Base-by-base conservation (phyloP, 1,140 invertebrate genomes). In the Piezodorus guildinii region DNA sequence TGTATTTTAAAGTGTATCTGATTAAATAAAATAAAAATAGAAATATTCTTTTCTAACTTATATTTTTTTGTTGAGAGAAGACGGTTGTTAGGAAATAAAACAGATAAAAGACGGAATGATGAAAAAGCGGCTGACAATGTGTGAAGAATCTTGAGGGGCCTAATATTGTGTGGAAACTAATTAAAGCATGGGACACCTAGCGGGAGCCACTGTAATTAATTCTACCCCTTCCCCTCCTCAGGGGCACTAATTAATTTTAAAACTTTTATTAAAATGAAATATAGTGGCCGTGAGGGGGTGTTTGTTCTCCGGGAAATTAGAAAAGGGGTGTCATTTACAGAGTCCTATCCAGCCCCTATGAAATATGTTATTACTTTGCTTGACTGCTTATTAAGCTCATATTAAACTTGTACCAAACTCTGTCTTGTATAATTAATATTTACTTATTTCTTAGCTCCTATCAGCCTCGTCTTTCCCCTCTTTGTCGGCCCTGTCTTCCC, bases 251-350 rank as follows among this genome's bases (percentile, higher is more conserved):
- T 66, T 66, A 66, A 66, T 66, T 64, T 66, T 66, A 66, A 66
- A 66, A 66, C 65, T 66, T 66, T 66, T 66, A 66, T 66, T 66
- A 66, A 66, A 66, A 66, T 66, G 65, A 66, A 66, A 66, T 66
- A 66, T 66, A 66, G 65, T 66, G 25, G 27, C 30, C 44, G 60
- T 44, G 43, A 25, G 65, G 19, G 23, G 62, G 52, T 66, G 65
- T 63, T 63, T 66, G 65, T 66, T 66, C 45, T 59, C 15, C 4
- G 52, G 59, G 62, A 66, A 66, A 66, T 66, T 66, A 66, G 46
- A 66, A 66, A 66, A 62, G 23, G 52, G 65, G 65, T 66, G 65
- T 66, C 65, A 66, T 66, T 66, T 64, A 61, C 61, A 62, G 62
- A 62, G 65, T 56, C 39, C 30, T 52, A 49, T 44, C 15, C 19